Evolutionary conservation across 1,140 invertebrate species (phyloP).

Genomic region (Drosophila lini): DNA sequence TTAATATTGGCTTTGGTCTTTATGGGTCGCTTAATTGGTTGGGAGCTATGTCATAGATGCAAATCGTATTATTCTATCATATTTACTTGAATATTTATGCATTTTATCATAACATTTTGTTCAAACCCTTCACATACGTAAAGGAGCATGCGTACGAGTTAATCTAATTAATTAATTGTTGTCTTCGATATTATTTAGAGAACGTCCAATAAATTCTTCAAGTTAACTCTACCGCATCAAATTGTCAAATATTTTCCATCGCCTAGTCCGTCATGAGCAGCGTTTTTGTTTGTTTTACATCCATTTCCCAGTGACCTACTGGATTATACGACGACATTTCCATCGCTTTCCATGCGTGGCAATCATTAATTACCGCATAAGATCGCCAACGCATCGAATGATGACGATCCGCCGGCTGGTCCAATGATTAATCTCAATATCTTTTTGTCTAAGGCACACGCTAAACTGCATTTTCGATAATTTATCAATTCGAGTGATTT

Average conservation of each 20-base stretch:
- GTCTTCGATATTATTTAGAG: neutral
- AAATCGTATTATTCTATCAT: neutral
- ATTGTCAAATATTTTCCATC: conserved; percentile 42
- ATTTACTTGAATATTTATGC: neutral
- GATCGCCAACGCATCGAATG: conserved; percentile 68
- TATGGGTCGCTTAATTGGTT: conserved; percentile 5
- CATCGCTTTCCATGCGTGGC: conserved; percentile 45
- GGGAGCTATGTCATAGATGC: neutral
- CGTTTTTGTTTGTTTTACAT: conserved; percentile 16
- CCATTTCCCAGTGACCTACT: conserved; percentile 39
- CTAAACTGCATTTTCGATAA: conserved; percentile 76
- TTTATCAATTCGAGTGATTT: conserved; percentile 66
- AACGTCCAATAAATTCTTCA: conserved; percentile 20
- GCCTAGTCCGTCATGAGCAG: conserved; percentile 9
- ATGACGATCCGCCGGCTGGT: conserved; percentile 34
- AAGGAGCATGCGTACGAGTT: neutral
- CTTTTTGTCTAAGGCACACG: conserved; percentile 72
- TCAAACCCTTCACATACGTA: neutral
- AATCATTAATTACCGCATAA: conserved; percentile 67
- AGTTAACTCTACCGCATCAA: conserved; percentile 15
- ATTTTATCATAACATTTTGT: neutral
- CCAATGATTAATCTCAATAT: conserved; percentile 77
- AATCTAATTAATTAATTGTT: neutral
- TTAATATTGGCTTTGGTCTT: conserved; percentile 5
- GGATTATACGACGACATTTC: conserved; percentile 57